These are phyloP conservation scores for Cheilosia pagana DNA, from an alignment of 2,888 invertebrate genomes.

Conservation along the genomic window DNA sequence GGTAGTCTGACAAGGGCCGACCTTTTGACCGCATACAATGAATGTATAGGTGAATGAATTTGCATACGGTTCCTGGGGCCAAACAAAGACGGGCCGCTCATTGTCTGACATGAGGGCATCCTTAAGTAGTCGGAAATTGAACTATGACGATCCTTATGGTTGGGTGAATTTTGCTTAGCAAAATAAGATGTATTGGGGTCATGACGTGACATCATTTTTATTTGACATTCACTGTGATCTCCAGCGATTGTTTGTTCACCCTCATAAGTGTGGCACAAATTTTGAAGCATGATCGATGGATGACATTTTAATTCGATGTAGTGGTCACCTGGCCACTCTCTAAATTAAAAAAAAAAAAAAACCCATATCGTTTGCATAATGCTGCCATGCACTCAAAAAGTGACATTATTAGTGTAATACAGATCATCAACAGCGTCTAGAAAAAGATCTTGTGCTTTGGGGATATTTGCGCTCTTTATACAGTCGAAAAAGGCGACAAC, in stretches of 20 bases:
- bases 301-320: too few relatives aligned
- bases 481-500: too few relatives aligned
- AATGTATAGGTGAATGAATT: conserved; percentile 59
- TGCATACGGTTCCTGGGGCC: conserved; percentile 49
- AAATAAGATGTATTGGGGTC: conserved; percentile 4
- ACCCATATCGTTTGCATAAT: too few relatives aligned
- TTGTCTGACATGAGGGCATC: conserved; percentile 53
- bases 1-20: conserved; percentile 14
- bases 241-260: background rate
- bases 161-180: background rate
- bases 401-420: too few relatives aligned
- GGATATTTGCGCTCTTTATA: too few relatives aligned
- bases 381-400: too few relatives aligned
- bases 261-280: background rate
- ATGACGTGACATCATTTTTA: background rate
- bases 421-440: too few relatives aligned
- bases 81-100: conserved; percentile 15
- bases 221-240: background rate
- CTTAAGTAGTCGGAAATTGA: conserved; percentile 57
- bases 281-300: background rate
- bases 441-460: too few relatives aligned
- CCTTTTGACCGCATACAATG: conserved; percentile 59
- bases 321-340: too few relatives aligned
- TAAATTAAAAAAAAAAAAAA: too few relatives aligned
- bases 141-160: conserved; percentile 27